Evolutionary conservation across 2,797 vertebrate genomes (phyloP).

Genomic region (Premnoplex brunnescens): DNA sequence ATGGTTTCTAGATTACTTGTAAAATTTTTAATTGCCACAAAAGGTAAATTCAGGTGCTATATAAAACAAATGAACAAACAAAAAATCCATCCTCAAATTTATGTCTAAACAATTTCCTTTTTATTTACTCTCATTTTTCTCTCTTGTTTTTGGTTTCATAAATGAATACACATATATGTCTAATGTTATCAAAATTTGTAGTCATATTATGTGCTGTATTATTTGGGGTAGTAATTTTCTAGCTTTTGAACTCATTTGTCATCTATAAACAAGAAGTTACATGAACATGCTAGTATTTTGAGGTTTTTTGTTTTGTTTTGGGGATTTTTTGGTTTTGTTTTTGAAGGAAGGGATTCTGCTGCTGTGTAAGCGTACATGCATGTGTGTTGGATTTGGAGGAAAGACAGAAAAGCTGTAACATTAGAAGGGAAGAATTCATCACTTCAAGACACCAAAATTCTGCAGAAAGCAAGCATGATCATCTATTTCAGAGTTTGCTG

Average conservation of each 20-base stretch:
- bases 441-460: not conserved
- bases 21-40: not conserved
- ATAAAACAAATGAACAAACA: not conserved
- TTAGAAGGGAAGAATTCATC: not conserved
- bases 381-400: not conserved
- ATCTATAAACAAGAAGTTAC: not conserved
- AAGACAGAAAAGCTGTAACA: not conserved
- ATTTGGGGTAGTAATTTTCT: not conserved
- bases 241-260: not conserved
- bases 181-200: not conserved
- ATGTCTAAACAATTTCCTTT: not conserved
- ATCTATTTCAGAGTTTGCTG: not conserved
- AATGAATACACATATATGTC: not conserved
- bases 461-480: not conserved
- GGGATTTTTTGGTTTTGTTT: not conserved
- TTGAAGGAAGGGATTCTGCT: not conserved
- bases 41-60: not conserved
- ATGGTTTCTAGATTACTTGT: not conserved
- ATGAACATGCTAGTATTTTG: not conserved
- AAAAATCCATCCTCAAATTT: fast-evolving
- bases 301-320: too few relatives aligned
- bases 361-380: fast-evolving
- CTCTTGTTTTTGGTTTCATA: not conserved
- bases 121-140: not conserved
- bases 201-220: not conserved